phyloP scores from a whole-genome alignment of 2,113 vertebrate genomes.

The Salvelinus sp. region DNA sequence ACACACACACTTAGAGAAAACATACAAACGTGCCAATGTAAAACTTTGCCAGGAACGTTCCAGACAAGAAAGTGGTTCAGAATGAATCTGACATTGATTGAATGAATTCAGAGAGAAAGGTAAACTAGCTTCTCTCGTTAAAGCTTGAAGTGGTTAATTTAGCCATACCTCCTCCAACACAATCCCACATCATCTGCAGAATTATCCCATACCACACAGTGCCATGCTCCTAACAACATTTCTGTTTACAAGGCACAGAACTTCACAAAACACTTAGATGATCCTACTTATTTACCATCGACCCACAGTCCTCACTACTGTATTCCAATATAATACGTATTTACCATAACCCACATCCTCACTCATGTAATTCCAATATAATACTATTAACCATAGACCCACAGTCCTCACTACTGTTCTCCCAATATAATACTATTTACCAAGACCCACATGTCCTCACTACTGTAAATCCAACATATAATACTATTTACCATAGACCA shows the following conservation, averaged over 20 bases:
- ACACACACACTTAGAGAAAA: constrained; percentile 25
- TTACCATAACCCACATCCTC: too few relatives aligned
- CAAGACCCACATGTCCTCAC: too few relatives aligned
- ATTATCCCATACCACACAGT: constrained; percentile 15
- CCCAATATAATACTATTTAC: too few relatives aligned
- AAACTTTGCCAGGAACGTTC: constrained; percentile 27
- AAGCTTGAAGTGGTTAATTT: constrained; percentile 51
- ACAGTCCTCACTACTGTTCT: too few relatives aligned
- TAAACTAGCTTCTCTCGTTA: constrained; percentile 35
- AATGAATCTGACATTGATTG: constrained; percentile 62
- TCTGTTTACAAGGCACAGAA: constrained; percentile 40
- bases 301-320: too few relatives aligned
- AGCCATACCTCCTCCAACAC: constrained; percentile 4
- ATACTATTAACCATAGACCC: constrained; percentile 19
- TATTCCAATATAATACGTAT: too few relatives aligned
- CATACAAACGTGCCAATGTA: constrained; percentile 26
- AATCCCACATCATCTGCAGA: not conserved
- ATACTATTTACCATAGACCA: constrained; percentile 20
- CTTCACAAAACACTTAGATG: constrained; percentile 22
- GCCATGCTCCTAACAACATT: constrained; percentile 50
- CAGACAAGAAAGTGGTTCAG: constrained; percentile 4
- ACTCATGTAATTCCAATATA: too few relatives aligned
- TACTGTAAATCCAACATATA: too few relatives aligned
- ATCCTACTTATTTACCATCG: constrained; percentile 42
- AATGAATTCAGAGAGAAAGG: constrained; percentile 54